Evolutionary conservation across 2,113 vertebrate genomes (phyloP).

Genomic region (Talpa occidentalis): DNA sequence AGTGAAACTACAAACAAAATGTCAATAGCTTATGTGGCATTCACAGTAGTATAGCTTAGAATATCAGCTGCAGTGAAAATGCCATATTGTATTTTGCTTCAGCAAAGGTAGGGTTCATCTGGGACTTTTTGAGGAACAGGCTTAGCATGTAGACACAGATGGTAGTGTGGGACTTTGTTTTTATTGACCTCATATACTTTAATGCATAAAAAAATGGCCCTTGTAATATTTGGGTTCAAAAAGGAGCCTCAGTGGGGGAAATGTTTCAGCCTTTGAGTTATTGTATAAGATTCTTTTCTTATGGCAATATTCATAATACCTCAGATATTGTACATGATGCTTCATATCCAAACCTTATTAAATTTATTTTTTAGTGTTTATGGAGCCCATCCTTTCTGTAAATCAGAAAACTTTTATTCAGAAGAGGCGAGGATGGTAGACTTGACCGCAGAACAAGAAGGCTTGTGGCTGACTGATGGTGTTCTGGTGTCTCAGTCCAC

Average conservation of each 20-base stretch:
- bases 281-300: background rate
- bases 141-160: slow-evolving; percentile 47
- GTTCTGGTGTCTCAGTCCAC: background rate
- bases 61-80: slow-evolving; percentile 60
- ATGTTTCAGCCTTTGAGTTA: slow-evolving; percentile 48
- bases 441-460: background rate
- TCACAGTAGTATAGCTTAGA: slow-evolving; percentile 63
- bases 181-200: slow-evolving; percentile 45
- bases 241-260: background rate
- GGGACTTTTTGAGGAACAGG: slow-evolving; percentile 36
- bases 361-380: slow-evolving; percentile 45
- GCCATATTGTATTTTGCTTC: slow-evolving; percentile 30
- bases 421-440: background rate
- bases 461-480: background rate
- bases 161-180: slow-evolving; percentile 53
- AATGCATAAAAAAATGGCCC: slow-evolving; percentile 14
- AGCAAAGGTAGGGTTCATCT: background rate
- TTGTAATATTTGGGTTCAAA: slow-evolving; percentile 18
- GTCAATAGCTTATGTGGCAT: slow-evolving; percentile 80
- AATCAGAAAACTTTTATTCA: slow-evolving; percentile 51
- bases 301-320: slow-evolving; percentile 41
- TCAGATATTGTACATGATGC: background rate
- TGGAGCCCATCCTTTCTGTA: slow-evolving; percentile 17
- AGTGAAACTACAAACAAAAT: slow-evolving; percentile 80
- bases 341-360: slow-evolving; percentile 14